Evolutionary conservation across 2,797 vertebrate species (phyloP).

Genomic region (Sebastes vulpes): DNA sequence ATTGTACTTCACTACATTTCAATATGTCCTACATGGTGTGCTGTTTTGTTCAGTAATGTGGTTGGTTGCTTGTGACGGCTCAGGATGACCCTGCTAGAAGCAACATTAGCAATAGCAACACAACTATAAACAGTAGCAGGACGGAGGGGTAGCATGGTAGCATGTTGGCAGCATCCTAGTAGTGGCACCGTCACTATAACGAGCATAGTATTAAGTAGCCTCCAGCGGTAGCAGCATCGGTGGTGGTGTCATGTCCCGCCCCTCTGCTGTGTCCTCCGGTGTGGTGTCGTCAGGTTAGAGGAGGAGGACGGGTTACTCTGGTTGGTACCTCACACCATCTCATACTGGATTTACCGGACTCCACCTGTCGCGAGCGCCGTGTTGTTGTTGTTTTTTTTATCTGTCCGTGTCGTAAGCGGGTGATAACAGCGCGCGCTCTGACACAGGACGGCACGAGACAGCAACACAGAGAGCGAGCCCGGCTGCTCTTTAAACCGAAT

Average conservation of each 20-base stretch:
- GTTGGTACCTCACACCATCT: conserved; percentile 20
- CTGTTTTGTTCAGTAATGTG: neutral
- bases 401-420: neutral
- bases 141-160: neutral
- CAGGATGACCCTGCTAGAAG: neutral
- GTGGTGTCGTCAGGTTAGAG: neutral
- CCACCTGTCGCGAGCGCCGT: conserved; percentile 67
- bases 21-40: neutral
- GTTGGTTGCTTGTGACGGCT: neutral
- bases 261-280: neutral
- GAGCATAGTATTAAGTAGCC: neutral
- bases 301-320: conserved; percentile 11
- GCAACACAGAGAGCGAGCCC: neutral
- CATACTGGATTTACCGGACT: conserved; percentile 56
- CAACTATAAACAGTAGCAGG: neutral
- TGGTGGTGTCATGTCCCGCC: conserved; percentile 31
- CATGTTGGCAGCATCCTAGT: neutral
- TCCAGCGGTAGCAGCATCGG: neutral
- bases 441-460: conserved; percentile 9
- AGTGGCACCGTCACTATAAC: too few relatives aligned
- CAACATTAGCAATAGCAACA: neutral
- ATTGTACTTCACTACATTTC: neutral
- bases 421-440: neutral
- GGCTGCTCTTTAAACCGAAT: neutral
- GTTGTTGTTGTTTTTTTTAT: neutral